phyloP scores from a whole-genome alignment of 1,140 invertebrate species.

The Sitophilus oryzae region DNA sequence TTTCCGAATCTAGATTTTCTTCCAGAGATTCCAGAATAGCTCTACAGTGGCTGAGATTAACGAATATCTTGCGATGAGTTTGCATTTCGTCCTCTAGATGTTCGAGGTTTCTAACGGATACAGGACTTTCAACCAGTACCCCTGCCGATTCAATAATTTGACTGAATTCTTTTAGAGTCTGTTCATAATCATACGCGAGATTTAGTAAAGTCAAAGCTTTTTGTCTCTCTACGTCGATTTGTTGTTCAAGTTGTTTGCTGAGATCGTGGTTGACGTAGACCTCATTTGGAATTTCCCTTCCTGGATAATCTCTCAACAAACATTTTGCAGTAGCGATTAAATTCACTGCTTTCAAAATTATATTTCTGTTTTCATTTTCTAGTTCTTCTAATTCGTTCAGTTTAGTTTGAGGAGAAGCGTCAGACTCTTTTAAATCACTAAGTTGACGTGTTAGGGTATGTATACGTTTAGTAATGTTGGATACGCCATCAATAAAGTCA shows the following conservation, averaged over 20 bases:
- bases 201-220: conserved; percentile 64
- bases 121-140: conserved; percentile 65
- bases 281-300: conserved; percentile 58
- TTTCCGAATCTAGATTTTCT: conserved; percentile 73
- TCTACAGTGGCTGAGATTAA: conserved; percentile 77
- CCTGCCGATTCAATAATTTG: conserved; percentile 79
- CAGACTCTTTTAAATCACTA: conserved; percentile 53
- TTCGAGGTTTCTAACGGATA: conserved; percentile 65
- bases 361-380: conserved; percentile 53
- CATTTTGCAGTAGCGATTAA: conserved; percentile 50
- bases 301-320: conserved; percentile 58
- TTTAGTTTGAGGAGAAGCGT: conserved; percentile 55
- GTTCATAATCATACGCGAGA: conserved; percentile 76
- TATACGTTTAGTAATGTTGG: conserved; percentile 49
- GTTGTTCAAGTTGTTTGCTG: conserved; percentile 61
- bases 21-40: conserved; percentile 78
- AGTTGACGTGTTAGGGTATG: conserved; percentile 51
- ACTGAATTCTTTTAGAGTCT: conserved; percentile 76
- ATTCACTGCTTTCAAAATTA: conserved; percentile 48
- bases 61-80: conserved; percentile 82
- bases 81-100: conserved; percentile 81
- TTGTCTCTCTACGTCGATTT: conserved; percentile 64
- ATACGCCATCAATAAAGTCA: conserved; percentile 57
- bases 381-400: conserved; percentile 60
- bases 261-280: conserved; percentile 58